A percentile compares a stretch with the other conserved stretches of the same genome.
Conservation (phyloP, 2,888 invertebrate genomes). For the Galeopsomyia nigrocyanea region DNA sequence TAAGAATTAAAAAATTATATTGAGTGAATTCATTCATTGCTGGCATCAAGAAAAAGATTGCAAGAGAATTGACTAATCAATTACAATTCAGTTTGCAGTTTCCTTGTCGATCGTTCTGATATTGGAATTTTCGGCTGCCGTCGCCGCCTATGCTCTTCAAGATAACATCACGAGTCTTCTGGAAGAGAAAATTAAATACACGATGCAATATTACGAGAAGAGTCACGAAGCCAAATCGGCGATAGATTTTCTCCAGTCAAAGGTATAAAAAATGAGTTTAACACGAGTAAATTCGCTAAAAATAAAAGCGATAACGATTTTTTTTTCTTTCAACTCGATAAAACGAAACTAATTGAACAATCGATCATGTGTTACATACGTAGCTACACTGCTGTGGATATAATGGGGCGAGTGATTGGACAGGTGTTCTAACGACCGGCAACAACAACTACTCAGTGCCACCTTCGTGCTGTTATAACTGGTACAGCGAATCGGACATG, state of each 20-base stretch:
- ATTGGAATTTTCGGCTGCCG: slow-evolving; percentile 74
- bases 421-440: slow-evolving; percentile 72
- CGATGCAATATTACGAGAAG: slow-evolving; percentile 68
- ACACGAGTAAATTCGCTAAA: not conserved
- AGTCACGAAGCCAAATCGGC: slow-evolving; percentile 67
- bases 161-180: slow-evolving; percentile 67
- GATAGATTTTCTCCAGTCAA: slow-evolving; percentile 74
- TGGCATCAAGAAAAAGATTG: not conserved
- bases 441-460: slow-evolving; percentile 68
- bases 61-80: not conserved
- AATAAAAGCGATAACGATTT: not conserved
- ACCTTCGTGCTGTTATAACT: slow-evolving; percentile 71
- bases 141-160: slow-evolving; percentile 72
- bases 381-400: slow-evolving; percentile 69
- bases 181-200: slow-evolving; percentile 69
- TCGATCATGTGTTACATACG: slow-evolving; percentile 3
- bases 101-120: slow-evolving; percentile 73
- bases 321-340: too few species aligned
- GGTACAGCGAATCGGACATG: slow-evolving; percentile 52
- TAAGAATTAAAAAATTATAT: too few species aligned
- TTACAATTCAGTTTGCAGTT: slow-evolving; percentile 70
- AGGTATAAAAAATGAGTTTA: slow-evolving; percentile 67
- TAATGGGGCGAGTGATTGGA: slow-evolving; percentile 63
- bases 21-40: not conserved
- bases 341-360: not conserved